phyloP scores from a whole-genome alignment of 2,888 invertebrate genomes.

The Hemithea aestivaria region DNA sequence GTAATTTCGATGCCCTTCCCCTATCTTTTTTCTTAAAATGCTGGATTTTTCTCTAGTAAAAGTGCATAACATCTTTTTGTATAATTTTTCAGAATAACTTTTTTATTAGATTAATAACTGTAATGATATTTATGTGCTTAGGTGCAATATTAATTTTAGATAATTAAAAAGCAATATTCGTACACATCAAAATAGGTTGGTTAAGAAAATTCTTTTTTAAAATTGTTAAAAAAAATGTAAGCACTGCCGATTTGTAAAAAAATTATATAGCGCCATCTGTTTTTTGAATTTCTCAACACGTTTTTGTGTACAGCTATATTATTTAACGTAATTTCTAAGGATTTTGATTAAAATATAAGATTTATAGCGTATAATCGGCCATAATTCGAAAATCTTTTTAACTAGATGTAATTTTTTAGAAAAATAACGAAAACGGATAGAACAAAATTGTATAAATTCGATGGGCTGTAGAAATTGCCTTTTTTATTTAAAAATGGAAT shows the following conservation, averaged over 20 bases:
- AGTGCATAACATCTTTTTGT: conserved; percentile 5
- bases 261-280: too few relatives aligned
- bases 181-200: conserved; percentile 60
- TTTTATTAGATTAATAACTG: conserved; percentile 5
- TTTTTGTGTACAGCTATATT: too few relatives aligned
- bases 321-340: too few relatives aligned
- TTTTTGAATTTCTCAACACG: too few relatives aligned
- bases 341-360: too few relatives aligned
- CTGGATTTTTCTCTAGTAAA: not conserved
- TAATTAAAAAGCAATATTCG: conserved; percentile 66
- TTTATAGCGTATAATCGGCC: too few relatives aligned
- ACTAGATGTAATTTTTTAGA: conserved; percentile 56
- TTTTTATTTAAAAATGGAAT: conserved; percentile 48
- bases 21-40: too few relatives aligned
- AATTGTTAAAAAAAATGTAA: conserved; percentile 9
- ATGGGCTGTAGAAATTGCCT: conserved; percentile 57
- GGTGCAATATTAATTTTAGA: conserved; percentile 69
- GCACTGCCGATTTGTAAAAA: conserved; percentile 9
- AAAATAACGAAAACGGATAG: conserved; percentile 23
- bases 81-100: conserved; percentile 12
- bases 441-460: conserved; percentile 41
- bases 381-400: conserved; percentile 42
- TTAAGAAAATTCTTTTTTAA: conserved; percentile 12
- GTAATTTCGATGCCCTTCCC: too few relatives aligned
- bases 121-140: conserved; percentile 28